Conservation (phyloP, 2,797 vertebrate species). For the Bryconaethiops microstoma region DNA sequence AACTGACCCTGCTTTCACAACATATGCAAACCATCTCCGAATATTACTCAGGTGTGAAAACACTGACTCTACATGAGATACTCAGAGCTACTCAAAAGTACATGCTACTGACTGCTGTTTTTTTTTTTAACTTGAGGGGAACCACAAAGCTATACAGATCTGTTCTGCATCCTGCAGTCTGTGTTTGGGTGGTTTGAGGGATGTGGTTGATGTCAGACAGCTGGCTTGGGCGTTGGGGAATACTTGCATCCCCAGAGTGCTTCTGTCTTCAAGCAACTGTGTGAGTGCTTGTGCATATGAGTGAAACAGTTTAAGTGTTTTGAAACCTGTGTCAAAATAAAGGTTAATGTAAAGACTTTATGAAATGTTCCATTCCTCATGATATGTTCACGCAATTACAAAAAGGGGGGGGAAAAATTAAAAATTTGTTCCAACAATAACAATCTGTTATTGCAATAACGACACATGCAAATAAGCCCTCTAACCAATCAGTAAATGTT, state of each 20-base stretch:
- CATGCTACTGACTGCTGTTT: not conserved
- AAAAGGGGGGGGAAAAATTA: no score
- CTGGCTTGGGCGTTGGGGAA: conserved; percentile 20
- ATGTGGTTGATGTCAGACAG: conserved; percentile 16
- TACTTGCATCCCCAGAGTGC: not conserved
- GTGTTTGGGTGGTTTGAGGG: conserved; percentile 9
- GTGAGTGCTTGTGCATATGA: conserved; percentile 58
- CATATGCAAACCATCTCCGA: not conserved
- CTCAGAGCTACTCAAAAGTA: not conserved
- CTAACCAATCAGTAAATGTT: not conserved
- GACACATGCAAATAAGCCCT: not conserved
- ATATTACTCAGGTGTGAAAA: not conserved
- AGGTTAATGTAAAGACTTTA: no score
- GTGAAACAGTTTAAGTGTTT: not conserved
- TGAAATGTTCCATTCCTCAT: no score
- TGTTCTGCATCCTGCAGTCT: conserved; percentile 3
- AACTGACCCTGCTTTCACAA: not conserved
- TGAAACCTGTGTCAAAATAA: conserved; percentile 14
- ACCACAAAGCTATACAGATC: not conserved
- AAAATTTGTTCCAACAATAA: no score
- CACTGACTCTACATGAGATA: not conserved
- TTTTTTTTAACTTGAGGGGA: not conserved
- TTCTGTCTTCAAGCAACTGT: not conserved
- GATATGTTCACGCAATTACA: no score
- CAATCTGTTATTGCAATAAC: not conserved